Evolutionary conservation across 2,797 vertebrate genomes (phyloP).

Genomic region (Botia almorhae): DNA sequence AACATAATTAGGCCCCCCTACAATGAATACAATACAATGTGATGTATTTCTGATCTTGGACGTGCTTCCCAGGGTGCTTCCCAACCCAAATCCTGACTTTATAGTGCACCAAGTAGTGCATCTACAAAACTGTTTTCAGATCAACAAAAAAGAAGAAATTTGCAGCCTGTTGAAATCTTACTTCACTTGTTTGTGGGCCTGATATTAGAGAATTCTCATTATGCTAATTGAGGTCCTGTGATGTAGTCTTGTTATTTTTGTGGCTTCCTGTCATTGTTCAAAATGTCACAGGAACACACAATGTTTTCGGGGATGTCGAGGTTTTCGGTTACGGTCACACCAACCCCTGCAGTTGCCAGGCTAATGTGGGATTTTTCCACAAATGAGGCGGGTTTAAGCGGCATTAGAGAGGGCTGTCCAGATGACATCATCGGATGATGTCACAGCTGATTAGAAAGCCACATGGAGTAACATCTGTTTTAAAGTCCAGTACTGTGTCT

Average conservation of each 20-base stretch:
- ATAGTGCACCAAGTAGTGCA: neutral
- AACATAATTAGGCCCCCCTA: neutral
- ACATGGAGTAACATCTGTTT: constrained; percentile 16
- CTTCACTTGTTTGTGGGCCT: constrained; percentile 8
- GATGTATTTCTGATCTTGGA: neutral
- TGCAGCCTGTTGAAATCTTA: too few species aligned
- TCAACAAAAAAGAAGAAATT: too few species aligned
- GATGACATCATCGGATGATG: constrained; percentile 32
- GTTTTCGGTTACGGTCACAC: constrained; percentile 8
- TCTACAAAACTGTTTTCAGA: too few species aligned
- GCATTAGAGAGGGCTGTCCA: constrained; percentile 17
- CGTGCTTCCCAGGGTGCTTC: neutral
- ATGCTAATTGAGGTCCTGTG: neutral
- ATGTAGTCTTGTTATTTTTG: constrained; percentile 32
- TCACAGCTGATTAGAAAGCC: constrained; percentile 21
- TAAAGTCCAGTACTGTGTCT: neutral
- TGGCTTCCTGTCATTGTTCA: neutral
- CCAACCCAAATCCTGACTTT: neutral
- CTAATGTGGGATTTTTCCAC: constrained; percentile 3
- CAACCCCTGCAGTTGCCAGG: neutral
- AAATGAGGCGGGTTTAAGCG: constrained; percentile 6
- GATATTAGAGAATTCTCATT: constrained; percentile 13
- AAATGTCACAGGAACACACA: neutral
- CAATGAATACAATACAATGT: neutral
- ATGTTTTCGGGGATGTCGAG: neutral